Conservation (phyloP, 2,113 vertebrate genomes). For the Syrmaticus mikado region DNA sequence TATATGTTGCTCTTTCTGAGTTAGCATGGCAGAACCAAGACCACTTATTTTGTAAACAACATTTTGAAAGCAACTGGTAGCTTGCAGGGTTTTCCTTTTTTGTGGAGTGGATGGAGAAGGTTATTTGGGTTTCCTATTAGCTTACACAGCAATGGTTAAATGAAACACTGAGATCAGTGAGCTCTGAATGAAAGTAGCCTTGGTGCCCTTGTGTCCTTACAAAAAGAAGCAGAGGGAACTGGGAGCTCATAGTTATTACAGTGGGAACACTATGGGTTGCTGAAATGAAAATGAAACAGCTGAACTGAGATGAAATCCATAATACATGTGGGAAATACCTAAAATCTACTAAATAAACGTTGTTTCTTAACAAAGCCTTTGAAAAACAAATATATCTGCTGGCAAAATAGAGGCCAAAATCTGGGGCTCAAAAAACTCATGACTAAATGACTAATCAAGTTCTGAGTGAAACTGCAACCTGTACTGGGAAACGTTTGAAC, state of each 20-base stretch:
- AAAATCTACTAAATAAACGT: background rate
- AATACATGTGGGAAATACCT: conserved; percentile 32
- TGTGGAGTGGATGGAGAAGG: rapidly evolving
- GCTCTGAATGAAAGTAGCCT: background rate
- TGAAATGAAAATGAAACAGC: conserved; percentile 72
- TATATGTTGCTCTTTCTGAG: rapidly evolving
- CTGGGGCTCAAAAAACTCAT: background rate
- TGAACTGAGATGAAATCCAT: conserved; percentile 38
- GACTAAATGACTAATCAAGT: background rate
- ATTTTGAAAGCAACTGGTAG: background rate
- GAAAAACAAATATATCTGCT: conserved; percentile 62
- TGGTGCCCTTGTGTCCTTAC: background rate
- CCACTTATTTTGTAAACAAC: background rate
- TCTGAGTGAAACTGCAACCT: background rate
- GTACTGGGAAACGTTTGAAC: background rate
- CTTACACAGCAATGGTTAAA: conserved; percentile 1
- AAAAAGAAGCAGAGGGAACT: background rate
- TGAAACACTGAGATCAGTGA: background rate
- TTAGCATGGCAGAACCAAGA: background rate
- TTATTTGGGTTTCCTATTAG: background rate
- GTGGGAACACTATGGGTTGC: conserved; percentile 18
- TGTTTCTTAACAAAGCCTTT: conserved; percentile 9
- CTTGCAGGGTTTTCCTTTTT: background rate
- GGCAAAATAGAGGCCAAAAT: conserved; percentile 12
- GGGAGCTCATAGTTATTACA: background rate